phyloP scores from a whole-genome alignment of 1,140 invertebrate species.

The Panagrolaimus sp. region DNA sequence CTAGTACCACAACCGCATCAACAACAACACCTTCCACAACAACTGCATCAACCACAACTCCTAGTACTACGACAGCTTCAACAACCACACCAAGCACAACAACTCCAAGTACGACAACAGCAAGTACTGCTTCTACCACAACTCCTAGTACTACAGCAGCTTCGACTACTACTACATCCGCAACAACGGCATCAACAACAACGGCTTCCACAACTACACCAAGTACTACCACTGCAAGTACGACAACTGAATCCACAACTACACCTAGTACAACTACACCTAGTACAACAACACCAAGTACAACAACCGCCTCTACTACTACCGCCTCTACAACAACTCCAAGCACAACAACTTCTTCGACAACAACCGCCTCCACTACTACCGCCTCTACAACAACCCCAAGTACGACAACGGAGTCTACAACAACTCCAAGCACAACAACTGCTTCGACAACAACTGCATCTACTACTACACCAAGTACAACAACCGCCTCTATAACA shows the following conservation, averaged over 20 bases:
- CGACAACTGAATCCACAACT: not conserved
- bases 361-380: not conserved
- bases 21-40: not conserved
- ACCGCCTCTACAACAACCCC: not conserved
- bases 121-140: not conserved
- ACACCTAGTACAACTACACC: not conserved
- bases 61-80: not conserved
- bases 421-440: not conserved
- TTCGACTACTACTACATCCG: not conserved
- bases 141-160: not conserved
- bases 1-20: not conserved
- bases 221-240: not conserved
- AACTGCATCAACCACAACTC: not conserved
- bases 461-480: not conserved
- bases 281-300: not conserved
- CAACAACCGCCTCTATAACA: too few species aligned
- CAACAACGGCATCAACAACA: not conserved
- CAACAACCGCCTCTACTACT: not conserved
- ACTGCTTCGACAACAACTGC: not conserved
- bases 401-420: not conserved
- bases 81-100: not conserved
- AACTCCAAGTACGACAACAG: not conserved
- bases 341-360: not conserved
- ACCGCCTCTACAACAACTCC: not conserved
- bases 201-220: not conserved